These are phyloP conservation scores for Hipposideros armiger DNA, from an alignment of 2,113 vertebrate genomes.

Conservation along the genomic window DNA sequence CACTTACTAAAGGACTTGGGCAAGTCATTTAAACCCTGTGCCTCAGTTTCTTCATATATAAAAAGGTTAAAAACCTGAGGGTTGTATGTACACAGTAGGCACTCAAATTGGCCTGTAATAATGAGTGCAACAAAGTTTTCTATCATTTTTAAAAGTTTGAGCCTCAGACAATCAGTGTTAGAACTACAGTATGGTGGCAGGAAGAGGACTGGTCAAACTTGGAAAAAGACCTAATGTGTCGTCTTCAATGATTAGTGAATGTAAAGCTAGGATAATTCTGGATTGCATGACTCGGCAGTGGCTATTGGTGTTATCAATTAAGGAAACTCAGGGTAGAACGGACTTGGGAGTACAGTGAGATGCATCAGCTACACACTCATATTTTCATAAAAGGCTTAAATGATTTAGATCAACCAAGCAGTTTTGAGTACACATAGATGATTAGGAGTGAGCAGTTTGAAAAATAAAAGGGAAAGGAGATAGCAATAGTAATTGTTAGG, in stretches of 20 bases:
- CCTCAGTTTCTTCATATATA: background rate
- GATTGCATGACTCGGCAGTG: background rate
- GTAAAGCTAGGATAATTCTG: background rate
- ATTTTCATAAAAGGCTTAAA: background rate
- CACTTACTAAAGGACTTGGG: background rate
- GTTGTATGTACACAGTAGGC: background rate
- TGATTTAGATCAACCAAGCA: background rate
- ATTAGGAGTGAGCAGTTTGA: background rate
- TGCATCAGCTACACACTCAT: background rate
- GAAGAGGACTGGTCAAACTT: background rate
- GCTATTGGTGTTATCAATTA: background rate
- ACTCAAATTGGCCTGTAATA: background rate
- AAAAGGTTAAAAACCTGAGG: background rate
- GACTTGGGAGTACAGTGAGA: background rate
- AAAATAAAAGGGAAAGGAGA: background rate
- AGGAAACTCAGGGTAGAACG: background rate
- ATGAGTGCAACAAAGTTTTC: background rate
- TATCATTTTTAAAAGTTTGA: background rate
- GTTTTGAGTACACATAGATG: background rate
- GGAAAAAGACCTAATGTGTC: background rate
- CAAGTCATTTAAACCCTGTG: background rate
- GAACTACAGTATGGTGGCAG: background rate
- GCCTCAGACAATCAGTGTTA: background rate
- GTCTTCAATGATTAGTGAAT: background rate
- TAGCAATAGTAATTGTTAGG: background rate